Conservation (phyloP, 2,888 invertebrate species). For the Hipparchia semele region DNA sequence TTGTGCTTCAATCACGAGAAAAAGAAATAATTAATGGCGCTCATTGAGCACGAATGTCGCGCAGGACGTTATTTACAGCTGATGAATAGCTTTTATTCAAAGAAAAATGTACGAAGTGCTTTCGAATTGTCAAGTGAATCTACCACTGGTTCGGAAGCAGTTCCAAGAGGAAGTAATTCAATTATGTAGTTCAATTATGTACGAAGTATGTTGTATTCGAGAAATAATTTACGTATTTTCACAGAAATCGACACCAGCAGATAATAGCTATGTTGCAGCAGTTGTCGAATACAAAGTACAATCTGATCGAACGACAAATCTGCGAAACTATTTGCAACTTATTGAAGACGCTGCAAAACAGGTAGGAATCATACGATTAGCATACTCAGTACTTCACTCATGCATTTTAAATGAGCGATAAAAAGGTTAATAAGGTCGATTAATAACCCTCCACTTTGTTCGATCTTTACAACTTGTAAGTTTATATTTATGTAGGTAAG, state of each 20-base stretch:
- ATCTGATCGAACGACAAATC: constrained; percentile 53
- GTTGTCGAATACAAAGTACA: constrained; percentile 84
- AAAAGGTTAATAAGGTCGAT: neutral
- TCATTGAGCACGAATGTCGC: neutral
- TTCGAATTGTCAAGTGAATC: too few relatives aligned
- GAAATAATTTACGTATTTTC: constrained; percentile 19
- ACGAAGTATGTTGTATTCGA: neutral
- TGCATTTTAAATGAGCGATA: neutral
- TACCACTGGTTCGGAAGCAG: too few relatives aligned
- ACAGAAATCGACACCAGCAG: constrained; percentile 70
- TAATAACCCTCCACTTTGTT: neutral
- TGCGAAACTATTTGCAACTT: constrained; percentile 62
- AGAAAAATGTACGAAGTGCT: too few relatives aligned
- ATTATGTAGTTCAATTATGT: too few relatives aligned
- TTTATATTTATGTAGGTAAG: too few relatives aligned
- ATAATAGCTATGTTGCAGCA: constrained; percentile 82
- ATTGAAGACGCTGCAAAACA: constrained; percentile 69
- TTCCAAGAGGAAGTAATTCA: too few relatives aligned
- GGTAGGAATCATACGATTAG: constrained; percentile 48
- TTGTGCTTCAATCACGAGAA: neutral
- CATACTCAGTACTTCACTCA: neutral
- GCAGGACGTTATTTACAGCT: neutral
- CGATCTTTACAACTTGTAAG: neutral
- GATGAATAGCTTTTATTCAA: too few relatives aligned
- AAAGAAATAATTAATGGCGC: neutral